Conservation (phyloP, 2,888 invertebrate species). For the Xanthorhoe spadicearia region DNA sequence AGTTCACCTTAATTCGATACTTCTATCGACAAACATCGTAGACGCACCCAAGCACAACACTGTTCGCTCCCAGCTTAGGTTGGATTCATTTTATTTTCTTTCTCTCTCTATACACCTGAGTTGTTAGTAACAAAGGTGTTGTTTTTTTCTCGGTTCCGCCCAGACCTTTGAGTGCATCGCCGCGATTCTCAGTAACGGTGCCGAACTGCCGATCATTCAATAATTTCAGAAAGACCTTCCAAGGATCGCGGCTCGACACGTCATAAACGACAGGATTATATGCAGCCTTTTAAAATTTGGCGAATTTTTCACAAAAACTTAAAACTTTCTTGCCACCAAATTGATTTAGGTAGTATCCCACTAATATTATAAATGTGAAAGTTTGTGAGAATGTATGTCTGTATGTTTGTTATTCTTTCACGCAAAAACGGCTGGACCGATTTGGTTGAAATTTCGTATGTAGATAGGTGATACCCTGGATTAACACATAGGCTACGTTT, state of each 20-base stretch:
- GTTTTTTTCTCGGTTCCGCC: constrained; percentile 72
- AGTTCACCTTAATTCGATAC: background rate
- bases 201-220: constrained; percentile 73
- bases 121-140: constrained; percentile 82
- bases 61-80: constrained; percentile 64
- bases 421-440: too few species aligned
- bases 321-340: background rate
- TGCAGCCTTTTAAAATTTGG: constrained; percentile 1
- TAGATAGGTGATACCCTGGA: too few species aligned
- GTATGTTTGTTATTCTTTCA: too few species aligned
- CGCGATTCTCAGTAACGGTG: constrained; percentile 73
- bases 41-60: constrained; percentile 59
- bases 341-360: background rate
- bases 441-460: too few species aligned
- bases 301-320: background rate
- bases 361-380: too few species aligned
- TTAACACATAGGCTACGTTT: too few species aligned
- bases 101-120: constrained; percentile 78
- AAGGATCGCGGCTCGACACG: constrained; percentile 9
- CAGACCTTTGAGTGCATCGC: constrained; percentile 72
- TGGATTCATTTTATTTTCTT: constrained; percentile 70
- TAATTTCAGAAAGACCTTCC: constrained; percentile 55
- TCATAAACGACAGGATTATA: constrained; percentile 12
- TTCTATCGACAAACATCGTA: constrained; percentile 61
- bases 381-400: too few species aligned